Conservation (phyloP, 2,797 vertebrate genomes). For the Eidolon dupreanum region DNA sequence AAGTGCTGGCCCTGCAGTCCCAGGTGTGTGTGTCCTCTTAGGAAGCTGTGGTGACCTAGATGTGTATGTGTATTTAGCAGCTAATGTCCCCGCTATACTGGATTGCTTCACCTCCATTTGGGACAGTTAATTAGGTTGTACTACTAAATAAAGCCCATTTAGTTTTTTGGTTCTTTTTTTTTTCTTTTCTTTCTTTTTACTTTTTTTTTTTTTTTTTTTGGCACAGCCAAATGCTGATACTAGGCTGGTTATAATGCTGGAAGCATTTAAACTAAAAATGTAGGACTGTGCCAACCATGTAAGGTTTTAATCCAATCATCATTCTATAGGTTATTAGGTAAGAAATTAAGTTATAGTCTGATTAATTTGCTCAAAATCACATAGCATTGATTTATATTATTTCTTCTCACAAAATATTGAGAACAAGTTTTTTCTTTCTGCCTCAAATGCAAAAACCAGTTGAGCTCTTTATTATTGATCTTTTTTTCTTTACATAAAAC, state of each 20-base stretch:
- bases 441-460: background rate
- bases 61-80: background rate
- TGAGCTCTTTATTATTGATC: background rate
- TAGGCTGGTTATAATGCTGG: background rate
- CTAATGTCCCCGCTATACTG: accelerated
- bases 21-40: conserved; percentile 87
- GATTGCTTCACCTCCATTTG: background rate
- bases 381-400: background rate
- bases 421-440: background rate
- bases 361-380: background rate
- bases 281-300: background rate
- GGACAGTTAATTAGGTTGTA: conserved; percentile 13
- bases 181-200: background rate
- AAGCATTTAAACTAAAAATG: background rate
- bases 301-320: background rate
- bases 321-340: background rate
- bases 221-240: background rate
- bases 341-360: background rate
- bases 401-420: background rate
- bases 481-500: background rate
- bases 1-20: conserved; percentile 91
- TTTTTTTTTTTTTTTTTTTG: background rate
- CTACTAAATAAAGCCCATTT: conserved; percentile 22
- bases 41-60: background rate
- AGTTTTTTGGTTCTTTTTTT: background rate